Evolutionary conservation across 2,113 vertebrate species (phyloP).

Genomic region (Tiliqua scincoides): DNA sequence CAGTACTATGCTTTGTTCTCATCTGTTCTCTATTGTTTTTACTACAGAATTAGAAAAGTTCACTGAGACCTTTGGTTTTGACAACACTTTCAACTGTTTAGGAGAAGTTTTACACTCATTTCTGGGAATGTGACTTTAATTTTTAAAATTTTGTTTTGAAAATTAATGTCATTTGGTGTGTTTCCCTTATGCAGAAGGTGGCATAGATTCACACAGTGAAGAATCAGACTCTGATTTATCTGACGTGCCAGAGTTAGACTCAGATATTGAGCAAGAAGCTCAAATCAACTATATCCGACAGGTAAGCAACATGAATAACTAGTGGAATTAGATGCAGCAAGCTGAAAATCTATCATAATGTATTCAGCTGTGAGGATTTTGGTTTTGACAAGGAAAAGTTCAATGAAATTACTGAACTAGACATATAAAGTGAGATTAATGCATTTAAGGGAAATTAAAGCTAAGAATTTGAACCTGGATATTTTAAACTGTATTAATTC

Average conservation of each 20-base stretch:
- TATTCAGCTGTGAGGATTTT: not conserved
- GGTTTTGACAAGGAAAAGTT: not conserved
- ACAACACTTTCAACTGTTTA: conserved; percentile 24
- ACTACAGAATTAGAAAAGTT: conserved; percentile 24
- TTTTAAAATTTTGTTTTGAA: not conserved
- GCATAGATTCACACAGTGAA: conserved; percentile 92
- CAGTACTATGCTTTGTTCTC: not conserved
- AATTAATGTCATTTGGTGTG: not conserved
- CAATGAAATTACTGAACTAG: not conserved
- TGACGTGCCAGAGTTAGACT: conserved; percentile 94
- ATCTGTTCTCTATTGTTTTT: not conserved
- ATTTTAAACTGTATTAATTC: not conserved
- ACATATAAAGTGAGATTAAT: too few species aligned
- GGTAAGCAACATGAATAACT: conserved; percentile 72
- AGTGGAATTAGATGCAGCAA: not conserved
- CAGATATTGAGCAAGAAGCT: conserved; percentile 98
- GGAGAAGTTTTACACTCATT: not conserved
- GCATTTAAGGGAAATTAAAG: not conserved
- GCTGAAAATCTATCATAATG: not conserved
- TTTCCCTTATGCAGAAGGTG: conserved; percentile 80
- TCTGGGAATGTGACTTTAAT: not conserved
- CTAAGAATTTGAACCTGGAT: not conserved
- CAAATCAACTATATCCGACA: conserved; percentile 97
- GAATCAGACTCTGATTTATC: conserved; percentile 96
- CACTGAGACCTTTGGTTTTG: not conserved